Conservation (phyloP, 2,888 invertebrate species). For the Eilema depressum region DNA sequence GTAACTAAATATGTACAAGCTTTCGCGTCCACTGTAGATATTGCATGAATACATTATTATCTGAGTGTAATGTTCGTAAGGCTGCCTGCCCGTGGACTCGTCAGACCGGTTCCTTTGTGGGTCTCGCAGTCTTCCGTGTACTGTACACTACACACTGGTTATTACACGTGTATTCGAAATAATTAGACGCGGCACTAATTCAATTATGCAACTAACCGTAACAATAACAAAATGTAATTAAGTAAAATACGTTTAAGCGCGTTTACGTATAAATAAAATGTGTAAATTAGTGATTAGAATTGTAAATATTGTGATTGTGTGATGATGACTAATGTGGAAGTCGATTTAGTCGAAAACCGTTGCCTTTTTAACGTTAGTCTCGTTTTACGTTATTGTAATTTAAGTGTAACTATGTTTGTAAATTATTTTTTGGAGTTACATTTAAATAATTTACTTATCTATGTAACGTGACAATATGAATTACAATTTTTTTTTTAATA, state of each 20-base stretch:
- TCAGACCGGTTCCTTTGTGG: conserved; percentile 47
- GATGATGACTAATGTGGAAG: neutral
- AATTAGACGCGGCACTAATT: conserved; percentile 15
- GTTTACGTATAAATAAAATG: neutral
- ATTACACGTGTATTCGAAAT: conserved; percentile 15
- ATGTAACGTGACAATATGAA: too few relatives aligned
- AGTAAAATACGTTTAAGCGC: neutral
- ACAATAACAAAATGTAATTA: neutral
- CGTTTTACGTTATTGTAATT: neutral
- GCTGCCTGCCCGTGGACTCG: conserved; percentile 32
- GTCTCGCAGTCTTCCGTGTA: conserved; percentile 44
- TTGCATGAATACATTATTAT: conserved; percentile 18
- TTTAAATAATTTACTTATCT: too few relatives aligned
- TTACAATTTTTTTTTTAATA: too few relatives aligned
- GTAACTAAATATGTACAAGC: neutral
- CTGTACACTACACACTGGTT: conserved; percentile 17
- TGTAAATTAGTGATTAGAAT: neutral
- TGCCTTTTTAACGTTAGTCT: neutral
- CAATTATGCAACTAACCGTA: conserved; percentile 19
- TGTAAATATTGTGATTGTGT: neutral
- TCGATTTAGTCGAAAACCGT: neutral
- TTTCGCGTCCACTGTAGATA: conserved; percentile 10
- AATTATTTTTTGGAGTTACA: neutral
- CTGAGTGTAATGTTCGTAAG: conserved; percentile 31
- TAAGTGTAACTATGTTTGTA: neutral